Base-by-base conservation (phyloP, 1,140 invertebrate species). In the Drosophila elegans region DNA sequence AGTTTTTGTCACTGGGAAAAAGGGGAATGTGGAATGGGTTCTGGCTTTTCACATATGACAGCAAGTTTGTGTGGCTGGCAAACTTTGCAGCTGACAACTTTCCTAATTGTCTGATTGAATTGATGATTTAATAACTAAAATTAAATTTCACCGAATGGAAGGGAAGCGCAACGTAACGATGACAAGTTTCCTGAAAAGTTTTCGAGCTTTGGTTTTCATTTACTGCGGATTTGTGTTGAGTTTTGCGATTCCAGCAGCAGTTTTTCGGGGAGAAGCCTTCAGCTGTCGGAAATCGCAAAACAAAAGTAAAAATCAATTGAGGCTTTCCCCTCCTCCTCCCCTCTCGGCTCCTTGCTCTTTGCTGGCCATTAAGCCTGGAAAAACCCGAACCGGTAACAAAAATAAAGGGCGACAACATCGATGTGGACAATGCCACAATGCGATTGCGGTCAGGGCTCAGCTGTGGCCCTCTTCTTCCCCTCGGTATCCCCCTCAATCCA, bases 31-130 rank as follows among this genome's bases (percentile, higher is more conserved):
- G 44, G 7, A 27, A 51, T 36, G 69, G 49, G 36, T 51, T 48
- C 75, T 59, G 64, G 46, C 73, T 64, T 77, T 63, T 73, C 76
- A 80, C 80, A 89, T 89, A 63, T 89, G 84, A 72, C 69, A 62
- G 49, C 60, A 78, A 90, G 77, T 84, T 90, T 80, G 44, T 90
- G 85, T 74, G 80, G 75, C 66, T 62, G 68, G 59, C 62, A 68
- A 80, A 80, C 69, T 80, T 74, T 74, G 48, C 32, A 57, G 61
- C 68, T 73, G 78, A 69, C 80, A 89, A 89, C 66, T 89, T 88
- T 90, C 89, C 80, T 91, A 91, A 91, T 91, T 91, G 89, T 91
- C 74, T 91, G 89, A 91, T 91, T 91, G 89, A 91, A 91, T 91
- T 91, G 80, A 91, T 89, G 78, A 91, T 91, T 91, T 91, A 91